Evolutionary conservation across 2,888 invertebrate species (phyloP), one percentile per base, ranked within the genome.

Genomic region (Adelognathus sp.): DNA sequence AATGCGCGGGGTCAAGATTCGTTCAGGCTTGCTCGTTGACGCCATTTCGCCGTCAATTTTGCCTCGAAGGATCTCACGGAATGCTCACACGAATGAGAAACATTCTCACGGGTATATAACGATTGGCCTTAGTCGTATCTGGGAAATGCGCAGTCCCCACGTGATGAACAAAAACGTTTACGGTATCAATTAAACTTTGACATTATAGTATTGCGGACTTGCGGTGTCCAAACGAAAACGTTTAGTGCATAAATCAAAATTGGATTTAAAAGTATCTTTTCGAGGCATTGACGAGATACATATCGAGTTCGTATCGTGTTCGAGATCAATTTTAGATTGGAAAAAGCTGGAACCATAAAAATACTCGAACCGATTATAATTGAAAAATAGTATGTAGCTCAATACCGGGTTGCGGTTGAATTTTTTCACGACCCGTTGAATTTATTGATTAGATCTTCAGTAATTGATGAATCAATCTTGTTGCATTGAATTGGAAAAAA

Each of bases 201-300:
- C n/a, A n/a, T n/a, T n/a, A n/a, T n/a, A n/a, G n/a, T 11, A 29
- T 44, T 11, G 16, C 31, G 63, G 44, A n/a, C n/a, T n/a, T n/a
- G n/a, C n/a, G n/a, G 31, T n/a, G 16, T n/a, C n/a, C n/a, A n/a
- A n/a, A n/a, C n/a, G n/a, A n/a, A n/a, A n/a, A n/a, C n/a, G n/a
- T n/a, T n/a, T n/a, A n/a, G n/a, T n/a, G n/a, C n/a, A n/a, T n/a
- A n/a, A n/a, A n/a, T n/a, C n/a, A n/a, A n/a, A n/a, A n/a, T n/a
- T n/a, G n/a, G n/a, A n/a, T n/a, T n/a, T n/a, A n/a, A n/a, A n/a
- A n/a, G n/a, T n/a, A n/a, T n/a, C n/a, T n/a, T n/a, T n/a, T n/a
- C n/a, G n/a, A n/a, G n/a, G n/a, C n/a, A n/a, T n/a, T n/a, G 86
- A 85, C 83, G 83, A 77, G 74, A 76, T 82, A 82, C 83, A 81